Conservation (phyloP, 1,140 invertebrate genomes). For the Phocides pigmalion region DNA sequence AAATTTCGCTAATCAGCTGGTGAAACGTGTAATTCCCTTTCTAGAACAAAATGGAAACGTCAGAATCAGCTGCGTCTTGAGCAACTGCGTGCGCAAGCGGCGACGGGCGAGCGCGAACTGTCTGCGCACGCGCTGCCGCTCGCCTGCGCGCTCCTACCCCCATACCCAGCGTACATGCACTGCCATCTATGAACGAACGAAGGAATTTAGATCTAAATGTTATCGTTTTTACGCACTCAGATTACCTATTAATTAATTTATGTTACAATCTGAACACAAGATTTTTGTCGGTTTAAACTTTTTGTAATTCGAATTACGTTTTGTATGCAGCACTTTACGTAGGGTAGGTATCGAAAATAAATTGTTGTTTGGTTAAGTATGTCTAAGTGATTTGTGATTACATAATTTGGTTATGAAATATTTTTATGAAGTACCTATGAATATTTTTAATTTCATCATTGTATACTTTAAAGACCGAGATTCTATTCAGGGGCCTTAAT, state of each 20-base stretch:
- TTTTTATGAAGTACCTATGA: no score
- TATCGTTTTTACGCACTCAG: background rate
- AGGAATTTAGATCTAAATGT: background rate
- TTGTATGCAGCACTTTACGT: no score
- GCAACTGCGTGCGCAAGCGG: slow-evolving; percentile 92
- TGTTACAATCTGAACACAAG: background rate
- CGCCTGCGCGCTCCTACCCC: slow-evolving; percentile 73
- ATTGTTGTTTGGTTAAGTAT: no score
- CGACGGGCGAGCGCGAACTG: slow-evolving; percentile 85
- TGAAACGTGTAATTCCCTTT: background rate
- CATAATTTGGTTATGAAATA: no score
- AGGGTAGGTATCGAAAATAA: no score
- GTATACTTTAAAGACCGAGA: no score
- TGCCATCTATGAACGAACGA: slow-evolving; percentile 61
- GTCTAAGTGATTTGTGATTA: no score
- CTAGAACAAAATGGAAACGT: slow-evolving; percentile 97
- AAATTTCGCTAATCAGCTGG: no score
- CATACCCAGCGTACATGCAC: slow-evolving; percentile 75
- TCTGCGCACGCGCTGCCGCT: slow-evolving; percentile 82
- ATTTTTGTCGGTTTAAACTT: no score
- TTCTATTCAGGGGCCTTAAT: no score
- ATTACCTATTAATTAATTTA: background rate
- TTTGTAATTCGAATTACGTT: no score
- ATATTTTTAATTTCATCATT: no score
- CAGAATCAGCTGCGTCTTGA: slow-evolving; percentile 95